Evolutionary conservation across 2,113 vertebrate species (phyloP).

Genomic region (Pipra filicauda): DNA sequence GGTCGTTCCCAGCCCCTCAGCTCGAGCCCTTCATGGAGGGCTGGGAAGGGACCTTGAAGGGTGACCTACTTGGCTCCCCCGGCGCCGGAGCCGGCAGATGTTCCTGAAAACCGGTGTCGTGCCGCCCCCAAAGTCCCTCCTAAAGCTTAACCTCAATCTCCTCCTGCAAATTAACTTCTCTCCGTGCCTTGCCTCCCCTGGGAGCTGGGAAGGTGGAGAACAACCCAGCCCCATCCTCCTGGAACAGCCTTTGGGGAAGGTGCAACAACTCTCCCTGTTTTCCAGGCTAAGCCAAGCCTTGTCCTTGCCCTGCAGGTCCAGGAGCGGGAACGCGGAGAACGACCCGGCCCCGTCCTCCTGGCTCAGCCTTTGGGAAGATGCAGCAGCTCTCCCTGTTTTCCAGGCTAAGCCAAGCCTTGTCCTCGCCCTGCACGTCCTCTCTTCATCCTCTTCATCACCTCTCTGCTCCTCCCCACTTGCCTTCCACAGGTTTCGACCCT

Average conservation of each 20-base stretch:
- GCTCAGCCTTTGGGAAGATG: neutral
- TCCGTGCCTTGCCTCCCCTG: neutral
- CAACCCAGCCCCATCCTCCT: neutral
- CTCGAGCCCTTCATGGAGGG: neutral
- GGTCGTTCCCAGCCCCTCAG: constrained; percentile 30
- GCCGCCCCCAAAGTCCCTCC: neutral
- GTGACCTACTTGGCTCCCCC: constrained; percentile 60
- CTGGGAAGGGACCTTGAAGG: constrained; percentile 57
- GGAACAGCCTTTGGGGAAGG: neutral
- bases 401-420: neutral
- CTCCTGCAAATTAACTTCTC: constrained; percentile 27
- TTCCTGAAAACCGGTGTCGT: neutral
- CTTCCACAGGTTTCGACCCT: neutral
- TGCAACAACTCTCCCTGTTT: neutral
- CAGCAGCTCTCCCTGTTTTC: neutral
- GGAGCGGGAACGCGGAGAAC: neutral
- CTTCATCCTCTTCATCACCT: neutral
- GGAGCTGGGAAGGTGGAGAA: neutral
- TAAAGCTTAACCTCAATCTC: constrained; percentile 43
- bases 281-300: neutral
- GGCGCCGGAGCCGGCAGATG: neutral
- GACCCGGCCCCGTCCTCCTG: neutral
- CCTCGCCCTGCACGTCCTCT: neutral
- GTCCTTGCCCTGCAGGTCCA: neutral
- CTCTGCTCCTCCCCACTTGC: neutral